Evolutionary conservation across 2,797 vertebrate genomes (phyloP).

Genomic region (Columba guinea): DNA sequence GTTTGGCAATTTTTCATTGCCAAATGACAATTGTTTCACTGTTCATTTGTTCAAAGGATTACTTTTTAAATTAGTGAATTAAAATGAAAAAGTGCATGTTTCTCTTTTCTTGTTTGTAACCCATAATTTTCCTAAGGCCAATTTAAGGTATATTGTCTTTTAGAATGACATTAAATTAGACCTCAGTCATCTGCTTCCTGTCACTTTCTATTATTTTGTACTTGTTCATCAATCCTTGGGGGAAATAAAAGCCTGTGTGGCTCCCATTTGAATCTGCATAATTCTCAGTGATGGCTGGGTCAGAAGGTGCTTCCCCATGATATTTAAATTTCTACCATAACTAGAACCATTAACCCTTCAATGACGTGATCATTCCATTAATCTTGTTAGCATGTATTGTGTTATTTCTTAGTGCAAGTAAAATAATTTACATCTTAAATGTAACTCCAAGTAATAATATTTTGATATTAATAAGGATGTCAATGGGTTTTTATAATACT

Average conservation of each 20-base stretch:
- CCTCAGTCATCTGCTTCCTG: slow-evolving; percentile 83
- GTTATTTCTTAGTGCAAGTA: not conserved
- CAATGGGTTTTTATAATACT: not conserved
- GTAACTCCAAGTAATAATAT: not conserved
- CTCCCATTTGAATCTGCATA: slow-evolving; percentile 80
- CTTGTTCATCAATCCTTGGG: slow-evolving; percentile 81
- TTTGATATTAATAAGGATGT: not conserved
- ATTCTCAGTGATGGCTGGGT: slow-evolving; percentile 76
- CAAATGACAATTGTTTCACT: slow-evolving; percentile 55
- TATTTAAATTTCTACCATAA: slow-evolving; percentile 63
- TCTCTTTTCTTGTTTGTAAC: slow-evolving; percentile 67
- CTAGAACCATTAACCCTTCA: slow-evolving; percentile 57
- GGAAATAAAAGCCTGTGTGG: slow-evolving; percentile 79
- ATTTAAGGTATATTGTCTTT: slow-evolving; percentile 81
- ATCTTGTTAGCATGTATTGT: not conserved
- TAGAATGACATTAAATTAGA: slow-evolving; percentile 82
- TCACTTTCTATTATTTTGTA: slow-evolving; percentile 85
- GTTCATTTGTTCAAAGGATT: slow-evolving; percentile 56
- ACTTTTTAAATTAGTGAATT: slow-evolving; percentile 65
- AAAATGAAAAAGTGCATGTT: slow-evolving; percentile 69
- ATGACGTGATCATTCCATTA: not conserved
- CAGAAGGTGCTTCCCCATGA: slow-evolving; percentile 54
- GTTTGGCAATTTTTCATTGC: slow-evolving; percentile 33
- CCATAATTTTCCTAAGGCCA: slow-evolving; percentile 80
- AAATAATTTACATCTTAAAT: not conserved